Evolutionary conservation across 37 sponge, comb jelly and placozoan species (phyloP), one percentile per base, ranked within the genome.

Genomic region (Chondrilla cf. caribensis): DNA sequence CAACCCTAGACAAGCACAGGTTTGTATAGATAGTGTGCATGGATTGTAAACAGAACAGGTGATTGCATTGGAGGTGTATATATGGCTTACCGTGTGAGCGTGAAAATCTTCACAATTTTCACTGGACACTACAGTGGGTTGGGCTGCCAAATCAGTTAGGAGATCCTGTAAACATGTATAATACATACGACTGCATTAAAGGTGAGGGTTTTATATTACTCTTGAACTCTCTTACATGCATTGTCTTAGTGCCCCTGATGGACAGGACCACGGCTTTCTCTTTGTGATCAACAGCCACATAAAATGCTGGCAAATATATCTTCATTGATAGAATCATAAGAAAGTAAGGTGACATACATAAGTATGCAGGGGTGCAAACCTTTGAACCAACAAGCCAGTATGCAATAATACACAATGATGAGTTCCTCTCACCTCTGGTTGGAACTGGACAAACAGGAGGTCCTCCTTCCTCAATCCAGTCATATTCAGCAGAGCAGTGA

Each of bases 301-400:
- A 94, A 84, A 92, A 97, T 38, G 98, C 85, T 35, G 94, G 90
- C 64, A 83, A 85, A 58, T 90, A 87, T 5, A 90, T 88, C 92
- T 91, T 38, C 40, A 43, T 15, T 21, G 17, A 38, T 18, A 70
- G 22, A 36, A 62, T 25, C 26, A 64, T 64, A 64, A 25, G 28
- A 64, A 64, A 15, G 25, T 9, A 64, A 25, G 66, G 14, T 24
- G 22, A 9, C 22, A n/a, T 55, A 17, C 17, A 55, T 55, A 55
- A 11, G 57, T 55, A 55, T 17, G 17, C 17, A 55, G 17, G n/a
- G n/a, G n/a, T n/a, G n/a, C n/a, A n/a, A n/a, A n/a, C n/a, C n/a
- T n/a, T n/a, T n/a, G n/a, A n/a, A n/a, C n/a, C n/a, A n/a, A n/a
- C n/a, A n/a, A n/a, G n/a, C n/a, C n/a, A n/a, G n/a, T n/a, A n/a